phyloP scores from a whole-genome alignment of 1,140 invertebrate species.

The Hetaerina americana region DNA sequence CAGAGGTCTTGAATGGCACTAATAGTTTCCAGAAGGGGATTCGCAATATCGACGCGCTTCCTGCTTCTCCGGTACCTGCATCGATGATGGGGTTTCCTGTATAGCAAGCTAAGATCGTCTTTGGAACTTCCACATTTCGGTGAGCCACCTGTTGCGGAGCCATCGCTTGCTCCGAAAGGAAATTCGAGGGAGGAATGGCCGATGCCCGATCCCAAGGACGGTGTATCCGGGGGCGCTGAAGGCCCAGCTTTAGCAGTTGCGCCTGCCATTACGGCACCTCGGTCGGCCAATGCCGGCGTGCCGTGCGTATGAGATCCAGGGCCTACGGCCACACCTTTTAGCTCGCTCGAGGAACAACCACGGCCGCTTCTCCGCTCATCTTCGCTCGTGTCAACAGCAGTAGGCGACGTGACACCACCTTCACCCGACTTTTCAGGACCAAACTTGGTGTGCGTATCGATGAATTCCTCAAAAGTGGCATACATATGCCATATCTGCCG shows the following conservation, averaged over 20 bases:
- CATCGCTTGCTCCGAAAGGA: constrained; percentile 7
- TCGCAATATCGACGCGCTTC: constrained; percentile 18
- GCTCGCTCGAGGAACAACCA: background rate
- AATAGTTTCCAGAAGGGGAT: constrained; percentile 28
- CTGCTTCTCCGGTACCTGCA: constrained; percentile 15
- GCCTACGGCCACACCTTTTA: too few relatives aligned
- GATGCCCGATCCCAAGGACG: constrained; percentile 2
- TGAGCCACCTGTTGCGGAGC: background rate
- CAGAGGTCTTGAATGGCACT: constrained; percentile 22
- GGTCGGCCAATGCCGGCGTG: background rate
- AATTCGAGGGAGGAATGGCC: constrained; percentile 9
- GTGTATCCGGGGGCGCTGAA: background rate
- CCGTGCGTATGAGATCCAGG: background rate
- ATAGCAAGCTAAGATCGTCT: constrained; percentile 14
- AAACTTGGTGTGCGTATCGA: constrained; percentile 18
- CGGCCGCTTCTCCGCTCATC: background rate
- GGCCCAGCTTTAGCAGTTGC: background rate
- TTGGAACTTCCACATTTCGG: constrained; percentile 9
- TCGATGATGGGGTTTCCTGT: constrained; percentile 14
- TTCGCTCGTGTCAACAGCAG: background rate
- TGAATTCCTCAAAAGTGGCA: constrained; percentile 28
- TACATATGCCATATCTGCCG: constrained; percentile 30
- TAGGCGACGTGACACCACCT: background rate
- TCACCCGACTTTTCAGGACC: background rate
- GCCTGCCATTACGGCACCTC: background rate